A percentile compares a stretch with the other conserved stretches of the same genome.
These are phyloP conservation scores for Melanostoma mellinum DNA, from an alignment of 2,888 invertebrate species.

Conservation along the genomic window DNA sequence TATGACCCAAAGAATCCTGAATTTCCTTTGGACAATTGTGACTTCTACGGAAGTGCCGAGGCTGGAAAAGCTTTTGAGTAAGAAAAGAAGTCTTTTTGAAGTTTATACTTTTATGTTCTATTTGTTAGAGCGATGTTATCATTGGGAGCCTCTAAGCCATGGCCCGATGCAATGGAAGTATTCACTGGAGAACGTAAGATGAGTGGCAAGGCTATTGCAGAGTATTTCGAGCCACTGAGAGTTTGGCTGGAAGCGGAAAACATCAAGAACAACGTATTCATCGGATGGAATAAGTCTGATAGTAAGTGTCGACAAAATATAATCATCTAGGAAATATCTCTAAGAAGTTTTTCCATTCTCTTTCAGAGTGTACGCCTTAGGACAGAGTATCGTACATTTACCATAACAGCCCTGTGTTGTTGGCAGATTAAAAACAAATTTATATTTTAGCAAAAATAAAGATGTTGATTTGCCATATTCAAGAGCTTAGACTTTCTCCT, in stretches of 20 bases:
- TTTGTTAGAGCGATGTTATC: slow-evolving; percentile 85
- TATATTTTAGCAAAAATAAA: too few relatives aligned
- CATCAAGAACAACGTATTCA: slow-evolving; percentile 85
- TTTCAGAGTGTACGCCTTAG: slow-evolving; percentile 56
- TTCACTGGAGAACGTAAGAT: slow-evolving; percentile 90
- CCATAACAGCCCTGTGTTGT: too few relatives aligned
- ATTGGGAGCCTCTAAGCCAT: slow-evolving; percentile 89
- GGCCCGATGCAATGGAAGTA: slow-evolving; percentile 92
- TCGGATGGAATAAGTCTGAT: slow-evolving; percentile 85
- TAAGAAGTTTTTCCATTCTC: not conserved
- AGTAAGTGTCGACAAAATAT: slow-evolving; percentile 76
- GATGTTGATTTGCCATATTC: too few relatives aligned
- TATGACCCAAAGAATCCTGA: slow-evolving; percentile 87
- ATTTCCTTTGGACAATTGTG: slow-evolving; percentile 91
- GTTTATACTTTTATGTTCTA: not conserved
- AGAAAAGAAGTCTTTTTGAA: slow-evolving; percentile 73
- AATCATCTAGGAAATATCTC: not conserved
- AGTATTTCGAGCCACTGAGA: slow-evolving; percentile 90
- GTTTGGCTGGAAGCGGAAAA: slow-evolving; percentile 91
- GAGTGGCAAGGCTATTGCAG: slow-evolving; percentile 89
- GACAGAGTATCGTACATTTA: not conserved
- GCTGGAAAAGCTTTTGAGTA: slow-evolving; percentile 89
- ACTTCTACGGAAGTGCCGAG: slow-evolving; percentile 90
- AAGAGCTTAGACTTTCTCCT: too few relatives aligned
- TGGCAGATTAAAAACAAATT: too few relatives aligned